These are phyloP conservation scores for Pogonognathellus flavescens DNA, from an alignment of 1,140 invertebrate genomes.

Conservation along the genomic window DNA sequence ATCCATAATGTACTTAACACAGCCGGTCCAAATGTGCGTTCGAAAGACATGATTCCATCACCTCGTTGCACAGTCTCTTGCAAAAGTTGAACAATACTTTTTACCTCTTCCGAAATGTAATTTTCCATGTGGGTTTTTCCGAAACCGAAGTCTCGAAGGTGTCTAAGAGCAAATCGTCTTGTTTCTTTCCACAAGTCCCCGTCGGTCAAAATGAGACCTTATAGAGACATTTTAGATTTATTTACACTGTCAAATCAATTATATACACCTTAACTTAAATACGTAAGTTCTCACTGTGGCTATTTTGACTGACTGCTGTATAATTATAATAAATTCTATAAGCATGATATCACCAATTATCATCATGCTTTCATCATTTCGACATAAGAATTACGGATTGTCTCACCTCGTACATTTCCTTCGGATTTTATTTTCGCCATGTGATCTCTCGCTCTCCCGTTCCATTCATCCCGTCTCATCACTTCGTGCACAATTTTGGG, in stretches of 20 bases:
- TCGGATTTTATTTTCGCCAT: conserved; percentile 55
- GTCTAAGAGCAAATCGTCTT: conserved; percentile 75
- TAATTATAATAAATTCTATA: too few species aligned
- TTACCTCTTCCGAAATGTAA: conserved; percentile 75
- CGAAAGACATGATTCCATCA: conserved; percentile 41
- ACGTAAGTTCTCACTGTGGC: too few species aligned
- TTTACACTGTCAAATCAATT: background rate
- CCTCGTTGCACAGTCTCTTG: conserved; percentile 24
- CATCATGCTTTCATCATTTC: too few species aligned
- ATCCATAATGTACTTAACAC: conserved; percentile 80
- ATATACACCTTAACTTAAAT: too few species aligned
- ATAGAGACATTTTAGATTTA: background rate
- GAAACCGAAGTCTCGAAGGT: conserved; percentile 76
- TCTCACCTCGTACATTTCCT: conserved; percentile 11
- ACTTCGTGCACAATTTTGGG: conserved; percentile 57
- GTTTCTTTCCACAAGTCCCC: conserved; percentile 75
- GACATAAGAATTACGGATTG: background rate
- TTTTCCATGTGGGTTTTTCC: conserved; percentile 75
- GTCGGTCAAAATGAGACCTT: conserved; percentile 78
- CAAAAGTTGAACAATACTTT: conserved; percentile 71
- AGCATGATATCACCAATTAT: too few species aligned
- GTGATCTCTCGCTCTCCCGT: conserved; percentile 52
- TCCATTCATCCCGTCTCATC: conserved; percentile 61
- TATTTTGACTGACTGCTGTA: too few species aligned
- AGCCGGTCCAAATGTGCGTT: conserved; percentile 74